These are phyloP conservation scores for Linnaemya tessellans DNA, from an alignment of 2,888 invertebrate species.

Conservation along the genomic window DNA sequence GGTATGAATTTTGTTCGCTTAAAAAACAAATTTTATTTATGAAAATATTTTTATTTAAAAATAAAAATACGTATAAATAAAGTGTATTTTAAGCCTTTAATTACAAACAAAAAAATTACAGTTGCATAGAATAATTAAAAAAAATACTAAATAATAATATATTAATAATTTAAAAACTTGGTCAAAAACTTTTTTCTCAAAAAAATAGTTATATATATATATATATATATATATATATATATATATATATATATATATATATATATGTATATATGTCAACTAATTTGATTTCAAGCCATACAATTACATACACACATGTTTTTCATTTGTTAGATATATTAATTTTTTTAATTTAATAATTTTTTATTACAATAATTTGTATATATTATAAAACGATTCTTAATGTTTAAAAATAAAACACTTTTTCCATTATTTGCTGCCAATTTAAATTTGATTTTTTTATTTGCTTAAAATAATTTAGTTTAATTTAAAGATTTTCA, in stretches of 20 bases:
- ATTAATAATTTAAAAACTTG: slow-evolving; percentile 42
- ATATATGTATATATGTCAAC: no score
- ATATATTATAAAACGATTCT: slow-evolving; percentile 44
- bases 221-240: no score
- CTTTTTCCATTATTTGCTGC: slow-evolving; percentile 67
- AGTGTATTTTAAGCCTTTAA: slow-evolving; percentile 66
- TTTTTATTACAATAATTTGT: slow-evolving; percentile 61
- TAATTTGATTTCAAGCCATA: slow-evolving; percentile 45
- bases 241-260: no score
- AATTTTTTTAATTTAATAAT: slow-evolving; percentile 32
- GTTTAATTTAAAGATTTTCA: slow-evolving; percentile 52
- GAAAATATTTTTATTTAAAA: slow-evolving; percentile 50
- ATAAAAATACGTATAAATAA: slow-evolving; percentile 63
- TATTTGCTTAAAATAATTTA: slow-evolving; percentile 59
- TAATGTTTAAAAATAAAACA: slow-evolving; percentile 30
- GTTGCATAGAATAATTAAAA: slow-evolving; percentile 68
- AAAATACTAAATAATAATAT: slow-evolving; percentile 34
- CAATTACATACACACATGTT: slow-evolving; percentile 8
- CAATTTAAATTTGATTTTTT: slow-evolving; percentile 69
- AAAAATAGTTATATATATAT: slow-evolving; percentile 40
- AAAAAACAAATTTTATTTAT: slow-evolving; percentile 66
- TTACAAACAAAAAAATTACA: slow-evolving; percentile 69
- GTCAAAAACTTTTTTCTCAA: slow-evolving; percentile 35
- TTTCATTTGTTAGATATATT: slow-evolving; percentile 28
- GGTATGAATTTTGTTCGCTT: slow-evolving; percentile 79